Conservation (phyloP, 2,888 invertebrate genomes). For the Leucozona laternaria region DNA sequence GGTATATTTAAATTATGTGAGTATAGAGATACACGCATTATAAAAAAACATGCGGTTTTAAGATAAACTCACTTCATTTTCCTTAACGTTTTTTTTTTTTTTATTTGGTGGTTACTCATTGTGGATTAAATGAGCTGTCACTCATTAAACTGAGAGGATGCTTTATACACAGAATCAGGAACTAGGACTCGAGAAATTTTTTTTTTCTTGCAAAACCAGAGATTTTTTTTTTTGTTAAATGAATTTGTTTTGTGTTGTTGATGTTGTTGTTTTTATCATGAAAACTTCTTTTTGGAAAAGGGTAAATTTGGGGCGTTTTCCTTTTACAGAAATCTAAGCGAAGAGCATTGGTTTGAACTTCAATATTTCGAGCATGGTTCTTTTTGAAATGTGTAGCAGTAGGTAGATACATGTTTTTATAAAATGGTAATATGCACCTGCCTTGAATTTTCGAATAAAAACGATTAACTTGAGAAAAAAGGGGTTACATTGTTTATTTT, state of each 20-base stretch:
- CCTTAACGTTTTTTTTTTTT: not conserved
- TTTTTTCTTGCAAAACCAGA: not conserved
- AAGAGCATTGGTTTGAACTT: not conserved
- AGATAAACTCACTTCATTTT: slow-evolving; percentile 57
- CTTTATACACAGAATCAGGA: slow-evolving; percentile 16
- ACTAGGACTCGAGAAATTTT: slow-evolving; percentile 6
- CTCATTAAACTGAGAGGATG: slow-evolving; percentile 49
- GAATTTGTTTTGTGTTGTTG: slow-evolving; percentile 11
- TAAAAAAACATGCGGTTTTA: slow-evolving; percentile 36
- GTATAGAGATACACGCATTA: not conserved
- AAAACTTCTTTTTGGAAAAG: not conserved
- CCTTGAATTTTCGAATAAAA: too few relatives aligned
- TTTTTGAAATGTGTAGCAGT: too few relatives aligned
- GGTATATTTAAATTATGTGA: not conserved
- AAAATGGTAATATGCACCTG: too few relatives aligned
- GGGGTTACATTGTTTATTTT: too few relatives aligned
- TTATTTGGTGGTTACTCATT: slow-evolving; percentile 41
- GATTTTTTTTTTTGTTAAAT: not conserved
- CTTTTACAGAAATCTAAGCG: not conserved
- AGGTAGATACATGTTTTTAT: too few relatives aligned
- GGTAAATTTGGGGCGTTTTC: not conserved
- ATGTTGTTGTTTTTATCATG: not conserved
- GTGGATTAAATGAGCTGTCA: slow-evolving; percentile 61
- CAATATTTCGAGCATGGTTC: not conserved
- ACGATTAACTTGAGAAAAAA: too few relatives aligned